These are phyloP conservation scores for Drosophila tripunctata DNA, from an alignment of 2,888 invertebrate species.

Conservation along the genomic window DNA sequence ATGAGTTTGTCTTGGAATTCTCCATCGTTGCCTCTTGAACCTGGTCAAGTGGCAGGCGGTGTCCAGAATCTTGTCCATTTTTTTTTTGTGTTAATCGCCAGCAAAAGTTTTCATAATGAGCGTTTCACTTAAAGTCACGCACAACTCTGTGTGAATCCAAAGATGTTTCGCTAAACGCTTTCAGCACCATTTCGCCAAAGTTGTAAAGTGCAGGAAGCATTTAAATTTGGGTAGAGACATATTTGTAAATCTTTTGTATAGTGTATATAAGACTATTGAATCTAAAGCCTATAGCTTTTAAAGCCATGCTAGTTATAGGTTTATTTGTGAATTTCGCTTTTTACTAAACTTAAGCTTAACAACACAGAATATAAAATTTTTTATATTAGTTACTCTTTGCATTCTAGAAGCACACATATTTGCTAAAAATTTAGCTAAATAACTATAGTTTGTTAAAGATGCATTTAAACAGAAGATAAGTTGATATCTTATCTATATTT, in stretches of 20 bases:
- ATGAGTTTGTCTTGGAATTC: background rate
- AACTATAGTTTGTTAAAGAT: background rate
- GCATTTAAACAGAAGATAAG: constrained; percentile 3
- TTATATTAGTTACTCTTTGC: no score
- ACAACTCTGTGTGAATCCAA: constrained; percentile 9
- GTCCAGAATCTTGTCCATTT: constrained; percentile 1
- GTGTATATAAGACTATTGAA: no score
- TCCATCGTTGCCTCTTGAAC: background rate
- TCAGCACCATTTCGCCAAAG: background rate
- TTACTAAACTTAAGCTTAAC: no score
- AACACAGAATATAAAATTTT: no score
- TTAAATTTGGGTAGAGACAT: background rate
- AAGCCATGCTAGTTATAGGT: no score
- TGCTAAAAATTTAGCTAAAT: no score
- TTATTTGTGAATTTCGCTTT: no score
- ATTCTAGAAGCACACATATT: no score
- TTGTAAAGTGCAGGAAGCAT: background rate
- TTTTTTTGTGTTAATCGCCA: constrained; percentile 29
- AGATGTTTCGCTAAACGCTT: constrained; percentile 2
- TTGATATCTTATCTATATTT: constrained; percentile 10
- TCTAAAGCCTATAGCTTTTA: no score
- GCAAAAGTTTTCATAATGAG: constrained; percentile 71
- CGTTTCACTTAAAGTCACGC: constrained; percentile 45
- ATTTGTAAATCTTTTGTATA: no score
- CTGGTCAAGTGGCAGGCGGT: constrained; percentile 45